A percentile compares a stretch with the other conserved stretches of the same genome.
Conservation (phyloP, 1,140 invertebrate species). For the Panagrolaimus sp. region DNA sequence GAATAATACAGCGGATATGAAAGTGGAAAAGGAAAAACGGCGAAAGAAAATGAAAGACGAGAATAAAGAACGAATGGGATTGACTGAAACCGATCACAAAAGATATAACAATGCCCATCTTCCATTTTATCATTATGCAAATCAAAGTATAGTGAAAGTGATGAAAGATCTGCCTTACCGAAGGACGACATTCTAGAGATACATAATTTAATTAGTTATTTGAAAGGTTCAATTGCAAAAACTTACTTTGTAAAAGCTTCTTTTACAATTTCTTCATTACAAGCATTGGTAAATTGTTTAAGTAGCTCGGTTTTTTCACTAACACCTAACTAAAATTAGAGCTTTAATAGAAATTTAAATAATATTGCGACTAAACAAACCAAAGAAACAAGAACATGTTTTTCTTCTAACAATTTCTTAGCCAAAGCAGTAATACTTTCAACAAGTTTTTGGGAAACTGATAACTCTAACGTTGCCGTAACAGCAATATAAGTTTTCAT, state of each 20-base stretch:
- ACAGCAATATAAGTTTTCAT: constrained; percentile 15
- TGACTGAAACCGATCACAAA: background rate
- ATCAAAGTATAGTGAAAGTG: background rate
- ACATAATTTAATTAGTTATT: too few relatives aligned
- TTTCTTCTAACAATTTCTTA: background rate
- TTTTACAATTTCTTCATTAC: background rate
- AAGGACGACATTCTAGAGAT: too few relatives aligned
- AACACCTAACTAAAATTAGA: background rate
- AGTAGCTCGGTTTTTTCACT: background rate
- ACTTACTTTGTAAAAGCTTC: background rate
- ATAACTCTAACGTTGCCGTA: background rate
- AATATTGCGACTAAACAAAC: background rate
- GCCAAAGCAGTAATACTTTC: background rate
- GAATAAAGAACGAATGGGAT: background rate
- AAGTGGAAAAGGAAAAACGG: background rate
- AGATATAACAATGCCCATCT: constrained; percentile 7
- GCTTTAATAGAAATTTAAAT: constrained; percentile 1
- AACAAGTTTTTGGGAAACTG: background rate
- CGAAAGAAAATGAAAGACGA: background rate
- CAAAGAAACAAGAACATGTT: constrained; percentile 13
- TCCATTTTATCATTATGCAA: background rate
- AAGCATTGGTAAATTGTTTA: background rate
- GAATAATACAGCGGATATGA: background rate
- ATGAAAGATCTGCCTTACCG: background rate
- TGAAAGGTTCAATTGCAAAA: too few relatives aligned